phyloP scores from a whole-genome alignment of 2,888 invertebrate genomes.

The Volucella zonaria region DNA sequence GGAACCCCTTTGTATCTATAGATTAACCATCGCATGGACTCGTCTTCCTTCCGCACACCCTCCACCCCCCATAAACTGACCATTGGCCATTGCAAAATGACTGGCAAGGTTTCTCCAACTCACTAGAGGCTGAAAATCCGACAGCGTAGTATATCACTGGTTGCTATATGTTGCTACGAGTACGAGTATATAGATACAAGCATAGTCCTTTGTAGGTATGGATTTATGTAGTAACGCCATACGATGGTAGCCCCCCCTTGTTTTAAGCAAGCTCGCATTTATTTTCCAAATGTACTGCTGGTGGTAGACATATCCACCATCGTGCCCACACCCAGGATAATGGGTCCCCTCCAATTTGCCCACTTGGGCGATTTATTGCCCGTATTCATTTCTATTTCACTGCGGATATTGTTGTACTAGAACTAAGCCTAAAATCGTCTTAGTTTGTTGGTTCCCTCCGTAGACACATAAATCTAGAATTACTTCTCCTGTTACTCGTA shows the following conservation, averaged over 20 bases:
- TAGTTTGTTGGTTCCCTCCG: slow-evolving; percentile 64
- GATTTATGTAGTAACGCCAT: neutral
- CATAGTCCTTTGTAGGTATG: slow-evolving; percentile 2
- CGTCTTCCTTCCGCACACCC: slow-evolving; percentile 10
- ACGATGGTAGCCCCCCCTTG: neutral
- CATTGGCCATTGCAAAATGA: slow-evolving; percentile 69
- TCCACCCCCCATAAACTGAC: slow-evolving; percentile 62
- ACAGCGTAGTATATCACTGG: slow-evolving; percentile 59
- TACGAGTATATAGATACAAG: no score
- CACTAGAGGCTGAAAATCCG: slow-evolving; percentile 57
- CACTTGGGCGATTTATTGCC: slow-evolving; percentile 67
- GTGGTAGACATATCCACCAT: slow-evolving; percentile 1
- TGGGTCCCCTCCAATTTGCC: slow-evolving; percentile 41
- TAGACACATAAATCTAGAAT: slow-evolving; percentile 70
- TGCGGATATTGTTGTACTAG: slow-evolving; percentile 65
- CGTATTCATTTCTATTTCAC: slow-evolving; percentile 70
- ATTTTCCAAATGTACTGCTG: slow-evolving; percentile 27
- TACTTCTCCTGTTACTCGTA: slow-evolving; percentile 53
- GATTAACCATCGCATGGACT: slow-evolving; percentile 31
- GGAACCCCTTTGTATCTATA: slow-evolving; percentile 49
- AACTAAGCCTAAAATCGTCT: slow-evolving; percentile 72
- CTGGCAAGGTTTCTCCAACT: slow-evolving; percentile 46
- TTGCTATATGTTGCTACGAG: neutral
- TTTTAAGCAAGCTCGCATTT: slow-evolving; percentile 55
- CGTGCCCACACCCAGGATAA: slow-evolving; percentile 14